Conservation (phyloP, 2,888 invertebrate genomes). For the Mantis religiosa region DNA sequence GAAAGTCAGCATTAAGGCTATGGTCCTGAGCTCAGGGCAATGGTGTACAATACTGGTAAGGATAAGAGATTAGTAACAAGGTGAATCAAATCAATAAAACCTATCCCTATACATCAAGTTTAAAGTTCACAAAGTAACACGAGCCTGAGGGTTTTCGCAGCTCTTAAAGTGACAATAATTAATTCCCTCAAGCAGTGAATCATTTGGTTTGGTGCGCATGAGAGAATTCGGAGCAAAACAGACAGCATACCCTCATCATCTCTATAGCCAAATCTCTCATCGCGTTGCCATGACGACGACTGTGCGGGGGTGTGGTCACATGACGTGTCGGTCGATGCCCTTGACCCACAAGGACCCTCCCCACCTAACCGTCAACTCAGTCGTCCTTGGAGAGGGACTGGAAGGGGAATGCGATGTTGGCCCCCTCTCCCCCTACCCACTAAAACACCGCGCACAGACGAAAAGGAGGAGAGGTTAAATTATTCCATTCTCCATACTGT, state of each 20-base stretch:
- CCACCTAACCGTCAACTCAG: not conserved
- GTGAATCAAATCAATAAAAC: too few relatives aligned
- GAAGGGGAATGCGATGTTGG: not conserved
- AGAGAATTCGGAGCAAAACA: not conserved
- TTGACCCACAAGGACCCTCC: conserved; percentile 28
- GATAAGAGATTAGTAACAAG: too few relatives aligned
- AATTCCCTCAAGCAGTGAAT: not conserved
- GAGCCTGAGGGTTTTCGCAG: too few relatives aligned
- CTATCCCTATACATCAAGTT: too few relatives aligned
- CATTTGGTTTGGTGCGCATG: not conserved
- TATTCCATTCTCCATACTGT: not conserved
- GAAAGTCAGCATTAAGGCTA: too few relatives aligned
- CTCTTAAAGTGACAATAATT: too few relatives aligned
- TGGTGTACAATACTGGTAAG: too few relatives aligned
- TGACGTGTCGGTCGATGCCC: conserved; percentile 27
- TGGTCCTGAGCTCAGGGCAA: too few relatives aligned
- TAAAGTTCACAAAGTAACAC: too few relatives aligned
- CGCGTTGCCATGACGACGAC: conserved; percentile 26
- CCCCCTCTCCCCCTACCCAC: not conserved
- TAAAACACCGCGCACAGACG: not conserved
- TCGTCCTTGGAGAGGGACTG: conserved; percentile 10
- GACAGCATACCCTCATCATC: not conserved
- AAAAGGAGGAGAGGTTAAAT: not conserved
- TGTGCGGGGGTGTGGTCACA: conserved; percentile 23
- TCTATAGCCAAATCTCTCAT: conserved; percentile 4